Evolutionary conservation across 1,140 invertebrate species (phyloP).

Genomic region (Pogonus chalceus): DNA sequence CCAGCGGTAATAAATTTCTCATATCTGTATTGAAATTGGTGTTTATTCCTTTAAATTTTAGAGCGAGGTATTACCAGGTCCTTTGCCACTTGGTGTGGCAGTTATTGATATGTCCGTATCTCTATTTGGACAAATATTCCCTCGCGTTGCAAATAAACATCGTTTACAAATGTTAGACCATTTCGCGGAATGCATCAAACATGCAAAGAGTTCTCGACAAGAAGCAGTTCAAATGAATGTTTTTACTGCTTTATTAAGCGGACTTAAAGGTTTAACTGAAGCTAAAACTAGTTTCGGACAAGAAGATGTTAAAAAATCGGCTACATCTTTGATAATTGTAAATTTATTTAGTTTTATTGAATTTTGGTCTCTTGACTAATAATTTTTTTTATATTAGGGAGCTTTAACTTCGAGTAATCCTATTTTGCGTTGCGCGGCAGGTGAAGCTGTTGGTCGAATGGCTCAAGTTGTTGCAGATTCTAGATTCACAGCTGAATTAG

Average conservation of each 20-base stretch:
- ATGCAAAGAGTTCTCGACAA: slow-evolving; percentile 81
- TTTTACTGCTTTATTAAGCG: slow-evolving; percentile 84
- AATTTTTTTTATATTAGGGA: slow-evolving; percentile 36
- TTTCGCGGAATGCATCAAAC: slow-evolving; percentile 88
- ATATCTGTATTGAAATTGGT: slow-evolving; percentile 21
- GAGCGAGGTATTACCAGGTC: slow-evolving; percentile 62
- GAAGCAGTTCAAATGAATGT: slow-evolving; percentile 97
- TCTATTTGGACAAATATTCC: slow-evolving; percentile 90
- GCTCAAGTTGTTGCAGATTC: slow-evolving; percentile 79
- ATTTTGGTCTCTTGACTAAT: slow-evolving; percentile 6
- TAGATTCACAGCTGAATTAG: slow-evolving; percentile 81
- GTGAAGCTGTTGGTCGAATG: slow-evolving; percentile 79
- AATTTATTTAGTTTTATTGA: slow-evolving; percentile 22
- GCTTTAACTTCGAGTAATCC: slow-evolving; percentile 76
- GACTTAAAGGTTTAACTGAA: slow-evolving; percentile 80
- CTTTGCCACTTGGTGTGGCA: slow-evolving; percentile 89
- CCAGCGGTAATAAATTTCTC: slow-evolving; percentile 41
- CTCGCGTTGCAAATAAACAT: slow-evolving; percentile 90
- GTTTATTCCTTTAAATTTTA: slow-evolving; percentile 21
- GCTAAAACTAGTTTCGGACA: slow-evolving; percentile 76
- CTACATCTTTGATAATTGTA: slow-evolving; percentile 69
- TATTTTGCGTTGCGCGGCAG: slow-evolving; percentile 77
- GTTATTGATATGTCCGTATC: slow-evolving; percentile 91
- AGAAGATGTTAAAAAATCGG: slow-evolving; percentile 81
- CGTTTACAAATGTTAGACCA: slow-evolving; percentile 94